These are phyloP conservation scores for Drosophila paranaensis DNA, from an alignment of 2,888 invertebrate genomes.

Conservation along the genomic window DNA sequence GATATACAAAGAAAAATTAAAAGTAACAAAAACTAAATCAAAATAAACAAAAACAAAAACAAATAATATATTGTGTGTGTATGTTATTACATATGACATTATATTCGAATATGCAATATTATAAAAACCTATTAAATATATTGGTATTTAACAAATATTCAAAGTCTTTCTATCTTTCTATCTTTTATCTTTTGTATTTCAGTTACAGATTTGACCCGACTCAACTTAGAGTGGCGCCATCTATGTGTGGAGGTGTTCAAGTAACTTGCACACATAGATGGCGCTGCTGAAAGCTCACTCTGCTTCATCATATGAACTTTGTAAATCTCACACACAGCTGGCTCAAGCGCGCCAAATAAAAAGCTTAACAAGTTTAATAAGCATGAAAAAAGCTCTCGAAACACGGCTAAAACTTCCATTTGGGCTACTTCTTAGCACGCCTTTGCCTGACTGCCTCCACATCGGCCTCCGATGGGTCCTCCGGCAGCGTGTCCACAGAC, in stretches of 20 bases:
- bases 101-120: conserved; percentile 50
- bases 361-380: conserved; percentile 30
- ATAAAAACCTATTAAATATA: conserved; percentile 69
- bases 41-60: conserved; percentile 22
- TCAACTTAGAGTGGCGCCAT: background rate
- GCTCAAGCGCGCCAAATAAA: background rate
- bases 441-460: conserved; percentile 45
- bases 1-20: conserved; percentile 38
- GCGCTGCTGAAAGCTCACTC: background rate
- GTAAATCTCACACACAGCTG: conserved; percentile 3
- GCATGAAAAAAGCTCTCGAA: background rate
- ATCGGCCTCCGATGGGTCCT: conserved; percentile 50
- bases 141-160: conserved; percentile 64
- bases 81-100: conserved; percentile 48
- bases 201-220: background rate
- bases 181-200: background rate
- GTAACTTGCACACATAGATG: background rate
- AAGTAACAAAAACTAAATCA: background rate
- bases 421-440: conserved; percentile 53
- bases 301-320: background rate
- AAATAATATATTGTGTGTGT: conserved; percentile 51
- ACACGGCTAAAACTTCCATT: background rate
- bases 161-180: background rate
- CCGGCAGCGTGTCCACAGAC: conserved; percentile 78
- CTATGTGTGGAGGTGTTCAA: conserved; percentile 3